These are phyloP conservation scores for Jacana jacana DNA, from an alignment of 2,113 vertebrate genomes.

Conservation along the genomic window DNA sequence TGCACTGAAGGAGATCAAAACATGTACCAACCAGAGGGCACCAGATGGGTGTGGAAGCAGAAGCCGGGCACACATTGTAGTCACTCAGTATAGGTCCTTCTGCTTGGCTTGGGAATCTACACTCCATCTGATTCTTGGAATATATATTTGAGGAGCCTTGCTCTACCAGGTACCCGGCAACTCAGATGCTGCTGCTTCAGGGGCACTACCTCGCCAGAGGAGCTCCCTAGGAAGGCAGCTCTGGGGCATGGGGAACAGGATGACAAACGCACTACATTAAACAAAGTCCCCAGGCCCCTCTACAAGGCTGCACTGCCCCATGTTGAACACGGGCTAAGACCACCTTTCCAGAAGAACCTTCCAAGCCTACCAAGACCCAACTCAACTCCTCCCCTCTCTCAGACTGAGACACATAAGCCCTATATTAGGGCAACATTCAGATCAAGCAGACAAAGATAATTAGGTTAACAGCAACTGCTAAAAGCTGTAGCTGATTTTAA, in stretches of 20 bases:
- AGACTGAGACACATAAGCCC: background rate
- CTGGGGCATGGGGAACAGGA: background rate
- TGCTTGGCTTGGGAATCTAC: background rate
- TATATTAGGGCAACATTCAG: background rate
- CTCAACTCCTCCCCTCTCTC: background rate
- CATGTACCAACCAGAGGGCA: background rate
- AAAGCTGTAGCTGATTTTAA: background rate
- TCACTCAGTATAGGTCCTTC: background rate
- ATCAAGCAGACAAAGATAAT: background rate
- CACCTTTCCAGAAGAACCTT: background rate
- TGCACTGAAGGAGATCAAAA: background rate
- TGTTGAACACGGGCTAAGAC: accelerated
- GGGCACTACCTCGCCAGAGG: background rate
- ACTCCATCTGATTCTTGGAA: background rate
- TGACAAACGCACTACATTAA: accelerated
- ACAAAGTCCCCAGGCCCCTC: background rate
- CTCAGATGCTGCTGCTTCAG: slow-evolving; percentile 8
- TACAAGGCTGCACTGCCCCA: accelerated
- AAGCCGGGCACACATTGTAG: accelerated
- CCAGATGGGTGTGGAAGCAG: background rate
- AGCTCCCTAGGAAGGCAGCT: background rate
- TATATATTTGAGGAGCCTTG: background rate
- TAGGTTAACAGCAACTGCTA: background rate
- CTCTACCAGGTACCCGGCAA: slow-evolving; percentile 29
- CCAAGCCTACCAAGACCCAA: background rate